phyloP scores from a whole-genome alignment of 2,888 invertebrate genomes.

The Yponomeuta plumbellus region DNA sequence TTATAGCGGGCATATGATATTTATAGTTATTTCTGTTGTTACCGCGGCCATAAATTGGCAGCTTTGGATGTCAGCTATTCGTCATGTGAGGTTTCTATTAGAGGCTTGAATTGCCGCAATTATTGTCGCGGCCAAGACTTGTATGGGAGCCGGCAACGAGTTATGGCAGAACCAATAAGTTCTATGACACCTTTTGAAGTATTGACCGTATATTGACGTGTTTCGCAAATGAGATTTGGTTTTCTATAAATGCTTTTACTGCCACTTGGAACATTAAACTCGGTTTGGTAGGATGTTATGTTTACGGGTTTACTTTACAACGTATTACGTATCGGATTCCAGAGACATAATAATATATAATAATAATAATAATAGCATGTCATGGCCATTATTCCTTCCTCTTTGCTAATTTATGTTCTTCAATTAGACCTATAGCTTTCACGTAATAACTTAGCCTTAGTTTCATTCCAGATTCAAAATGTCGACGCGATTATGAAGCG shows the following conservation, averaged over 20 bases:
- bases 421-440: not conserved
- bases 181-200: slow-evolving; percentile 4
- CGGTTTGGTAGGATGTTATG: not conserved
- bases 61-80: slow-evolving; percentile 18
- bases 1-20: slow-evolving; percentile 25
- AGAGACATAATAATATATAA: not conserved
- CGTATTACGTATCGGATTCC: not conserved
- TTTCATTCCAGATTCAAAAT: slow-evolving; percentile 53
- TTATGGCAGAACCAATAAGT: slow-evolving; percentile 9
- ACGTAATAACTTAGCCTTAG: slow-evolving; percentile 6
- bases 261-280: not conserved
- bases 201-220: not conserved
- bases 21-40: slow-evolving; percentile 33
- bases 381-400: too few species aligned
- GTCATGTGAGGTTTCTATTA: slow-evolving; percentile 22
- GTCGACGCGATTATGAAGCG: slow-evolving; percentile 60
- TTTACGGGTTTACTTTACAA: not conserved
- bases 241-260: not conserved
- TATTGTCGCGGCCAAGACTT: slow-evolving; percentile 4
- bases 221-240: not conserved
- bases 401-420: slow-evolving; percentile 1
- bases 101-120: slow-evolving; percentile 17
- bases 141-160: not conserved
- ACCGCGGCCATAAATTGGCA: slow-evolving; percentile 30
- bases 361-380: too few species aligned